phyloP scores from a whole-genome alignment of 2,797 vertebrate species.

The Parambassis ranga region DNA sequence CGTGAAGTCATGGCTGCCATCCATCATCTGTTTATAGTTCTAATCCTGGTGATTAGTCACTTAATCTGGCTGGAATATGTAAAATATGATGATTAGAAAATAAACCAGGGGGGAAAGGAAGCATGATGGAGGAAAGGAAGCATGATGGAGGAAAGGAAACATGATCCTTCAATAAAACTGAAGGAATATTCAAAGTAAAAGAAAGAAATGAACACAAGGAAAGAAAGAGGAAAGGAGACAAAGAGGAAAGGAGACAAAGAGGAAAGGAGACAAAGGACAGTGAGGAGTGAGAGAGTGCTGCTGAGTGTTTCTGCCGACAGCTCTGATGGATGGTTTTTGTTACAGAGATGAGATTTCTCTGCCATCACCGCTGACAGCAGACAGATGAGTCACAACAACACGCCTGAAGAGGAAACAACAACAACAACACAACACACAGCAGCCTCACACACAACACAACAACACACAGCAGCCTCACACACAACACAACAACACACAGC shows the following conservation, averaged over 20 bases:
- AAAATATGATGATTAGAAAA: not conserved
- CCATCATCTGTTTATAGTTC: not conserved
- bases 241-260: not conserved
- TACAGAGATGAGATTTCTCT: slow-evolving; percentile 36
- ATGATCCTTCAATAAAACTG: not conserved
- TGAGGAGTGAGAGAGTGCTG: slow-evolving; percentile 24
- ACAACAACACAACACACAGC: slow-evolving; percentile 10
- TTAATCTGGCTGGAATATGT: not conserved
- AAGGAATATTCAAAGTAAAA: not conserved
- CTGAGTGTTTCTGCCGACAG: slow-evolving; percentile 38
- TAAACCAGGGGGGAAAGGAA: not conserved
- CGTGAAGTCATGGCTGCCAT: not conserved
- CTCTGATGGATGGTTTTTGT: slow-evolving; percentile 52
- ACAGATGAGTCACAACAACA: slow-evolving; percentile 45
- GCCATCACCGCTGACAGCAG: slow-evolving; percentile 45
- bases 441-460: too few species aligned
- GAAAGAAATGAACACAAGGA: not conserved
- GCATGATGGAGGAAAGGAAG: not conserved
- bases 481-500: too few species aligned
- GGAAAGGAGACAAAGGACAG: not conserved
- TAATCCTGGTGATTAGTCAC: not conserved
- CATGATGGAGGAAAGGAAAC: not conserved
- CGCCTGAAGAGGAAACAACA: slow-evolving; percentile 13
- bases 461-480: too few species aligned
- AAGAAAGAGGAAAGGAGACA: not conserved